Evolutionary conservation across 2,888 invertebrate species (phyloP), one percentile per base, ranked within the genome.

Genomic region (Athalia circularis): DNA sequence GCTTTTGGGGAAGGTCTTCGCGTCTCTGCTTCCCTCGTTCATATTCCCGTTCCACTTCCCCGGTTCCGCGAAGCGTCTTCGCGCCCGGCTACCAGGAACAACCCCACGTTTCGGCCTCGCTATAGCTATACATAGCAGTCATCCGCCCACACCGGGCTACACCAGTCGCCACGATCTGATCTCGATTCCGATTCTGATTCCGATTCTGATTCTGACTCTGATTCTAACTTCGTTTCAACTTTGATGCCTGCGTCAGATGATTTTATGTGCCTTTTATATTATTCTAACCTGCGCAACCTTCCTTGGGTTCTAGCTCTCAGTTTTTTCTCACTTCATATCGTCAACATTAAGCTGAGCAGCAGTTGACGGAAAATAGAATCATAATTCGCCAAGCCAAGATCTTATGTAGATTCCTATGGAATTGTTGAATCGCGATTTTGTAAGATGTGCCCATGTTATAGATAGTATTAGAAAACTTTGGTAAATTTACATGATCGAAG

Each of bases 1-100:
- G 65, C 72, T 74, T 52, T 78, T 74, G 78, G 74, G 78, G 78
- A 72, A 78, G 78, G 78, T 74, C 78, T 75, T 75, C 75, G 75
- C 64, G 75, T 13, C 75, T 50, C 62, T 59, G 57, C 54, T 68
- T 68, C 43, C 68, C 68, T 68, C 54, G 68, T 68, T 29, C 29
- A 29, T 29, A 2, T 29, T 68, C 68, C 54, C 72, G 48, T 8
- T 47, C 61, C 72, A 59, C 59, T 50, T 75, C 61, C 15, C 78
- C 50, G 62, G 78, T 78, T 78, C 78, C 78, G 78, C 64, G 78
- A 78, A 78, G 15, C 62, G 13, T 43, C 52, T 74, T 68, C 78
- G 74, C 68, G 70, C 52, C 64, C 72, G 50, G 78, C 78, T 78
- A 78, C 78, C 54, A 78, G 57, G 78, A 78, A 78, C 78, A 78